A percentile compares a stretch with the other conserved stretches of the same genome.
Conservation (phyloP, 1,140 invertebrate genomes). For the Forficula auricularia region DNA sequence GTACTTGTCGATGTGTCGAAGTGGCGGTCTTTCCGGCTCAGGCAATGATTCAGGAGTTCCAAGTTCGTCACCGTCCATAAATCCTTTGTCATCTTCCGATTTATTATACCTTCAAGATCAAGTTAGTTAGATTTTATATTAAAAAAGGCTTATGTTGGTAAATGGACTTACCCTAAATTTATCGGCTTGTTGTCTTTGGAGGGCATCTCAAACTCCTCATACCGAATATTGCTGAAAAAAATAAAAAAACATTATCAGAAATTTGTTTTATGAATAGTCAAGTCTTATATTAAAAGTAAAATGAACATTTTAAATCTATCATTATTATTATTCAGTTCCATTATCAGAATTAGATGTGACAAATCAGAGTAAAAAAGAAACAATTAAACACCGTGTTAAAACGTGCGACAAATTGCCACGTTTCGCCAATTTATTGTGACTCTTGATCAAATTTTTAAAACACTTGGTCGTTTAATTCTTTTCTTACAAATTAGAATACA, state of each 20-base stretch:
- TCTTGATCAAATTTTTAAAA: too few relatives aligned
- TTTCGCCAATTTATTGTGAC: too few relatives aligned
- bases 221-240: constrained; percentile 23
- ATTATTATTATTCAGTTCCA: too few relatives aligned
- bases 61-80: constrained; percentile 13
- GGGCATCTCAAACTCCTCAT: constrained; percentile 42
- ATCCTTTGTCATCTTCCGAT: constrained; percentile 17
- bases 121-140: not conserved
- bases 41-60: constrained; percentile 16
- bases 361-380: too few relatives aligned
- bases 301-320: too few relatives aligned
- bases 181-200: constrained; percentile 26
- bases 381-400: too few relatives aligned
- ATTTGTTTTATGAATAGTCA: too few relatives aligned
- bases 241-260: constrained; percentile 4
- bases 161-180: not conserved
- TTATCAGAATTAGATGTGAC: too few relatives aligned
- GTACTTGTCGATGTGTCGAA: constrained; percentile 74
- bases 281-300: too few relatives aligned
- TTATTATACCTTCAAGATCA: constrained; percentile 13
- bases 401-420: too few relatives aligned
- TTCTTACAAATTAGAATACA: too few relatives aligned
- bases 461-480: too few relatives aligned
- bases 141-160: not conserved
- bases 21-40: constrained; percentile 54